phyloP scores from a whole-genome alignment of 2,888 invertebrate species.

The Brachyptera putata region DNA sequence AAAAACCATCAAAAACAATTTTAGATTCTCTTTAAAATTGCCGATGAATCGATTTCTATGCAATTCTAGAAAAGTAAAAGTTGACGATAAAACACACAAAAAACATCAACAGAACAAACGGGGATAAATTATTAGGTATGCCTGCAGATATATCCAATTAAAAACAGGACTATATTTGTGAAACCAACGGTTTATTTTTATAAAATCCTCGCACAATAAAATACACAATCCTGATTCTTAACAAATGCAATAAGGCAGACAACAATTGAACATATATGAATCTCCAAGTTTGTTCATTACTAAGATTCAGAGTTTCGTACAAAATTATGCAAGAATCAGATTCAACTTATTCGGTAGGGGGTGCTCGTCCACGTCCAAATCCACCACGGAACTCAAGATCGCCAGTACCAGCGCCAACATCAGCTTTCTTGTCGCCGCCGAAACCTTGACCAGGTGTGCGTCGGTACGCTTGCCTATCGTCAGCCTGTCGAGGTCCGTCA shows the following conservation, averaged over 20 bases:
- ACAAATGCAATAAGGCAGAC: neutral
- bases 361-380: slow-evolving; percentile 7
- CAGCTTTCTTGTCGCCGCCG: slow-evolving; percentile 91
- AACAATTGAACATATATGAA: no score
- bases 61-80: no score
- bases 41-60: no score
- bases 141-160: no score
- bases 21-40: no score
- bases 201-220: neutral
- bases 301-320: neutral
- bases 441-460: slow-evolving; percentile 63
- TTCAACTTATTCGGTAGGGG: slow-evolving; percentile 1
- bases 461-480: slow-evolving; percentile 80
- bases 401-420: slow-evolving; percentile 92
- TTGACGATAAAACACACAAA: no score
- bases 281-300: neutral
- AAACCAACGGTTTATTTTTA: neutral
- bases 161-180: neutral
- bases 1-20: no score
- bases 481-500: slow-evolving; percentile 67
- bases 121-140: no score
- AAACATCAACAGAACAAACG: no score
- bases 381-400: slow-evolving; percentile 72
- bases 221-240: neutral
- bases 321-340: neutral